Percentiles rank a stretch among this genome's conserved stretches.
Evolutionary conservation across 2,113 vertebrate genomes (phyloP).

Genomic region (Python bivittatus): DNA sequence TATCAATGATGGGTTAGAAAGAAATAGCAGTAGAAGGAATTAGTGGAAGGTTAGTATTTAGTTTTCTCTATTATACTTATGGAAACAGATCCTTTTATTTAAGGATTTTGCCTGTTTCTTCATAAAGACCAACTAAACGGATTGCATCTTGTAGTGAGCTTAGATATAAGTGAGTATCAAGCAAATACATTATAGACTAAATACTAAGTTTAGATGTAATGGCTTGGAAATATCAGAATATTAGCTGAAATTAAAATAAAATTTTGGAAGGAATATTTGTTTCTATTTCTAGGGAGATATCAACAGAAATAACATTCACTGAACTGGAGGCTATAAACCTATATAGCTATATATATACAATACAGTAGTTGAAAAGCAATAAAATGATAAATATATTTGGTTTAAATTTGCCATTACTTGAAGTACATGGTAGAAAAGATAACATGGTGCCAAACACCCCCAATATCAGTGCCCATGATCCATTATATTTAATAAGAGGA

Average conservation of each 20-base stretch:
- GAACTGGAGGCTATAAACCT: background rate
- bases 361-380: background rate
- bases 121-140: background rate
- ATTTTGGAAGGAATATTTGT: slow-evolving; percentile 18
- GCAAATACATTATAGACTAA: background rate
- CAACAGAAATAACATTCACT: background rate
- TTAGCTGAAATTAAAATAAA: slow-evolving; percentile 23
- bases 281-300: background rate
- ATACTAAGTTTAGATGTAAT: slow-evolving; percentile 5
- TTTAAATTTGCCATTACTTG: background rate
- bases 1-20: background rate
- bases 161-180: background rate
- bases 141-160: background rate
- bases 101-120: background rate
- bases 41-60: background rate
- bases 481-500: background rate
- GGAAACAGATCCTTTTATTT: background rate
- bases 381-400: background rate
- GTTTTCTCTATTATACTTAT: slow-evolving; percentile 9
- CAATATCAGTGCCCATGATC: background rate
- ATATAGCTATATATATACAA: background rate
- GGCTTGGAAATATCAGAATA: slow-evolving; percentile 20
- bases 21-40: background rate
- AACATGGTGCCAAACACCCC: background rate
- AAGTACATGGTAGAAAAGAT: background rate